A percentile compares a stretch with the other conserved stretches of the same genome.
phyloP scores from a whole-genome alignment of 2,113 vertebrate genomes.

The Burhinus bistriatus region DNA sequence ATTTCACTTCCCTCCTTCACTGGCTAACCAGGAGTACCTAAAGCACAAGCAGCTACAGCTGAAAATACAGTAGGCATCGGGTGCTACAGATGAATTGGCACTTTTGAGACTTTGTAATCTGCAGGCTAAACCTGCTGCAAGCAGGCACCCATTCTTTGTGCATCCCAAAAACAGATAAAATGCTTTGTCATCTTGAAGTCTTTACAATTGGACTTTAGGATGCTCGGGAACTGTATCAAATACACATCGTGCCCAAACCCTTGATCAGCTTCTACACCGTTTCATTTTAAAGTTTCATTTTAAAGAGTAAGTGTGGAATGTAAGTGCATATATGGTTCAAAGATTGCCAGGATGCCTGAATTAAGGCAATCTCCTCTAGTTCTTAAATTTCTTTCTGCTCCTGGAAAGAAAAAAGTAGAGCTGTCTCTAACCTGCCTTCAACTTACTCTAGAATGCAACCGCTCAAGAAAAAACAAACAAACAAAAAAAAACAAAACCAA shows the following conservation, averaged over 20 bases:
- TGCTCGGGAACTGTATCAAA: not conserved
- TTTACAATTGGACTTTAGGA: not conserved
- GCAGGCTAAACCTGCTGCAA: not conserved
- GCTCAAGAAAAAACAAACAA: not conserved
- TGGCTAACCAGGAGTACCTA: too few species aligned
- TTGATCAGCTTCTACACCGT: not conserved
- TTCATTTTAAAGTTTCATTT: not conserved
- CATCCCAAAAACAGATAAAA: not conserved
- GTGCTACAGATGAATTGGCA: not conserved
- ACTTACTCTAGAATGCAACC: not conserved
- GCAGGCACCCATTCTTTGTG: not conserved
- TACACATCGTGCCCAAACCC: not conserved
- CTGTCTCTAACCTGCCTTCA: not conserved
- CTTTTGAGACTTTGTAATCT: too few species aligned
- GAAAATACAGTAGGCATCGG: not conserved
- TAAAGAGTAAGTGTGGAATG: not conserved
- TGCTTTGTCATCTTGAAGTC: not conserved
- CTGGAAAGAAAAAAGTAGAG: not conserved
- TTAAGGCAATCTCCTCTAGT: not conserved
- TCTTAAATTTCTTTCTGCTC: not conserved
- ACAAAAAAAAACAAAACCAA: not conserved
- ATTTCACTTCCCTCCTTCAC: not conserved
- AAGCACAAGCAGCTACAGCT: not conserved
- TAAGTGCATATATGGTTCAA: not conserved
- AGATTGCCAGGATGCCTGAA: not conserved